Evolutionary conservation across 2,888 invertebrate genomes (phyloP), one percentile per base, ranked within the genome.

Genomic region (Synanthedon formicaeformis): DNA sequence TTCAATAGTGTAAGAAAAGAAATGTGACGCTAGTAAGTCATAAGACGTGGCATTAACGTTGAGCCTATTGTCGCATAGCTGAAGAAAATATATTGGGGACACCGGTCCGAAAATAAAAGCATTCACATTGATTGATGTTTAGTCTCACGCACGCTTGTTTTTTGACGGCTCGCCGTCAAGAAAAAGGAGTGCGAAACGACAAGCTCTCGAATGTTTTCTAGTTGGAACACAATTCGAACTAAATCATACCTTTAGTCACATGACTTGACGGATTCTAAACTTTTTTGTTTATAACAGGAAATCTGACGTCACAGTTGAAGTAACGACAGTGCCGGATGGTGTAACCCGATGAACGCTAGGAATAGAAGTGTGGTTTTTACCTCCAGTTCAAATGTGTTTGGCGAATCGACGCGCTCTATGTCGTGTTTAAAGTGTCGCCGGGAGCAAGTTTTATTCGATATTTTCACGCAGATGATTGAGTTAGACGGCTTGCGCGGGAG

Each of bases 391-490:
- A 57, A 63, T 57, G 64, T 66, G 34, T 34, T 23, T 63, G 58
- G 63, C 59, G 64, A 65, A 64, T 66, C 63, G 64, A 60, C 63
- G 65, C 58, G 62, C 66, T 65, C 63, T 67, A 63, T 60, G 67
- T 68, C 64, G 67, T 70, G 69, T 69, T 75, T 71, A 75, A 75
- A 75, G 65, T 73, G 69, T 75, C 65, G 71, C 70, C 66, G 62
- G 67, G 69, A 68, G 76, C 73, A 71, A 71, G 69, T 78, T 78
- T 76, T 77, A 78, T 81, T 78, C 67, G 76, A 80, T 82, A 81
- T 84, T 83, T 84, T 80, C 73, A 77, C 73, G 75, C 71, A 71
- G 73, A 74, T 80, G 78, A 86, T 86, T 84, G 80, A 82, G 84
- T 86, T 85, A 83, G 79, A 63, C 69, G 72, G 72, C 66, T 75